Base-by-base conservation (phyloP, 2,797 vertebrate genomes). In the Columba guinea region DNA sequence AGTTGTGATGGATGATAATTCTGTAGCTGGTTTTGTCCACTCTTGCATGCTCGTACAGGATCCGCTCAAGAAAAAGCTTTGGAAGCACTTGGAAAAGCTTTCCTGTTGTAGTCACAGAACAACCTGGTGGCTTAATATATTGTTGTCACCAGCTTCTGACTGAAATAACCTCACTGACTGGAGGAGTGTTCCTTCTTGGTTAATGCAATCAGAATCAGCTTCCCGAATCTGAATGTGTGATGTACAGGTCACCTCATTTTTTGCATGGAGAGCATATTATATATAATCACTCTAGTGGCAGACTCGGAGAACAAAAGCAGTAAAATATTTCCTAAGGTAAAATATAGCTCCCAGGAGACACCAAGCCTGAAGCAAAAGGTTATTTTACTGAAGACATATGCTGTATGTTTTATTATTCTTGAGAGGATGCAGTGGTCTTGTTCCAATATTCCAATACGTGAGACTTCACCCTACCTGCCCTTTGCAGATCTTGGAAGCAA, bases 291-390 rank as follows among this genome's bases (percentile, higher is more conserved):
- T 94, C 74, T 41, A 71, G 68, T 70, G 88, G 84, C 90, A 96
- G 70, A 77, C 71, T 75, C 60, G 1, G 64, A 78, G 81, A 94
- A 95, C 88, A 96, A 96, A 97, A 90, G 94, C 94, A 94, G 77
- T 94, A 94, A 94, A 96, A 90, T 89, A 94, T 89, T 92, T 96
- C 93, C 87, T 94, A 48, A 93, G 84, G 81, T 96, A 94, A 97
- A 94, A 96, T 95, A 96, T 64, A 89, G 94, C 83, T 97, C 96
- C 90, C 91, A 71, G 88, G 94, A 96, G 93, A 76, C 83, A 93
- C 68, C 89, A 86, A 94, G 89, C 89, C 95, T 93, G 83, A 96
- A 95, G 91, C 79, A 94, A 94, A 96, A 94, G 95, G 94, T 96
- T 96, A 95, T 96, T 97, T 91, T 94, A 95, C 60, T 67, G 71